Conservation (phyloP, 2,888 invertebrate genomes). For the Drosophila leonis region DNA sequence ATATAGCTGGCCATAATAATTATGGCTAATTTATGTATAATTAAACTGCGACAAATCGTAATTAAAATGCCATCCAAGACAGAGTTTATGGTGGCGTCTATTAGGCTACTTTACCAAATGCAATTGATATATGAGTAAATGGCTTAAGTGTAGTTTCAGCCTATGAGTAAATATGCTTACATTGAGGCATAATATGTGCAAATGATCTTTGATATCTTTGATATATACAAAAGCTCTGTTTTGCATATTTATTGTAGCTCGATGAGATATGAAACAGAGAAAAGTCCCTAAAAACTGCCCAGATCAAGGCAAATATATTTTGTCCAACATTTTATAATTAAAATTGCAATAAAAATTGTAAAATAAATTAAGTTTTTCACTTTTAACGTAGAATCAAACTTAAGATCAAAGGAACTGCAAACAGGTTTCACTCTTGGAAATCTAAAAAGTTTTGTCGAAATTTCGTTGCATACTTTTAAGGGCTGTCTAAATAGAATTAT, state of each 20-base stretch:
- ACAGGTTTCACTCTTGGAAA: neutral
- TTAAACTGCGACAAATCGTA: conserved; percentile 51
- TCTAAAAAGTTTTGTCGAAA: too few relatives aligned
- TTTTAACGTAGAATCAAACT: neutral
- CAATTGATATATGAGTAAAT: neutral
- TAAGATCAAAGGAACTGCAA: neutral
- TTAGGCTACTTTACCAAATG: conserved; percentile 3
- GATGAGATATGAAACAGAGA: neutral
- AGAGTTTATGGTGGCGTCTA: conserved; percentile 1
- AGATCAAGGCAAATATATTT: neutral
- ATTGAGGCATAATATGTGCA: neutral
- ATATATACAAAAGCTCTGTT: neutral
- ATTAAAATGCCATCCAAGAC: conserved; percentile 48
- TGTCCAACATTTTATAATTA: neutral
- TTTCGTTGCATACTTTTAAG: conserved; percentile 41
- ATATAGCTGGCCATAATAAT: conserved; percentile 44
- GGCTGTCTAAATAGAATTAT: conserved; percentile 5
- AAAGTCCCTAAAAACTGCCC: neutral
- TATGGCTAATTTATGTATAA: conserved; percentile 46
- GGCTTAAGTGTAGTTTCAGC: neutral
- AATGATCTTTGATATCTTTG: neutral
- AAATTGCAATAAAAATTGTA: neutral
- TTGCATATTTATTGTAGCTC: neutral
- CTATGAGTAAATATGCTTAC: neutral
- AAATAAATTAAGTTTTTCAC: neutral